Percentiles rank a stretch among this genome's conserved stretches.
Conservation (phyloP, 1,140 invertebrate genomes). For the Papilio polyxenes region DNA sequence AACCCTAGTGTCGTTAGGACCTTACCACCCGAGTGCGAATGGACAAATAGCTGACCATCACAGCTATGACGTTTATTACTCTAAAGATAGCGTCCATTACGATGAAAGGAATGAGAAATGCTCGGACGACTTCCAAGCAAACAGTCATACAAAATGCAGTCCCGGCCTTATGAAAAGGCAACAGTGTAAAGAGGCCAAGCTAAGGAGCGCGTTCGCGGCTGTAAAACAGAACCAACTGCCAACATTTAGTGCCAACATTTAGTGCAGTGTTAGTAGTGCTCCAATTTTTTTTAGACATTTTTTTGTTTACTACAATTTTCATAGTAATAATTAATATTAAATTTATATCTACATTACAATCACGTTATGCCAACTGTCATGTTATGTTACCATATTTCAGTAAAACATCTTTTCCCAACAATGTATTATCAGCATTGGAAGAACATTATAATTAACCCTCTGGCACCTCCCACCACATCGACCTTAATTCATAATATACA, state of each 20-base stretch:
- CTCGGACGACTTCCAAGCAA: constrained; percentile 72
- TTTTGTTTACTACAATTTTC: constrained; percentile 43
- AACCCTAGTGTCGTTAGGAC: constrained; percentile 72
- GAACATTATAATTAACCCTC: too few relatives aligned
- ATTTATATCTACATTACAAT: too few relatives aligned
- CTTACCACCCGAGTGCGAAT: constrained; percentile 74
- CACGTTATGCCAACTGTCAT: too few relatives aligned
- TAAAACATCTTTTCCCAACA: too few relatives aligned
- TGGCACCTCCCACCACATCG: too few relatives aligned
- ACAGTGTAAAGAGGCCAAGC: constrained; percentile 69
- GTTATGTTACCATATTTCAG: too few relatives aligned
- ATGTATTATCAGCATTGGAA: too few relatives aligned
- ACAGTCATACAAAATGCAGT: constrained; percentile 75
- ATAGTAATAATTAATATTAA: too few relatives aligned
- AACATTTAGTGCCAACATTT: constrained; percentile 83
- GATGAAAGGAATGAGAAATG: constrained; percentile 72
- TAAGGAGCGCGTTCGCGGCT: constrained; percentile 77
- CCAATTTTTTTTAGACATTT: constrained; percentile 56
- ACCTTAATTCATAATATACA: too few relatives aligned
- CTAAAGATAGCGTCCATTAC: constrained; percentile 76
- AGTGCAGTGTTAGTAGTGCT: constrained; percentile 83
- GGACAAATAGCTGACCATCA: constrained; percentile 77
- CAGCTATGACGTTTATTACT: constrained; percentile 83
- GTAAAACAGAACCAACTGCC: constrained; percentile 81
- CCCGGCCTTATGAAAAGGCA: constrained; percentile 65